phyloP scores from a whole-genome alignment of 30 jellyfish, hydroid and myxozoan species.

The Mastigias papua region DNA sequence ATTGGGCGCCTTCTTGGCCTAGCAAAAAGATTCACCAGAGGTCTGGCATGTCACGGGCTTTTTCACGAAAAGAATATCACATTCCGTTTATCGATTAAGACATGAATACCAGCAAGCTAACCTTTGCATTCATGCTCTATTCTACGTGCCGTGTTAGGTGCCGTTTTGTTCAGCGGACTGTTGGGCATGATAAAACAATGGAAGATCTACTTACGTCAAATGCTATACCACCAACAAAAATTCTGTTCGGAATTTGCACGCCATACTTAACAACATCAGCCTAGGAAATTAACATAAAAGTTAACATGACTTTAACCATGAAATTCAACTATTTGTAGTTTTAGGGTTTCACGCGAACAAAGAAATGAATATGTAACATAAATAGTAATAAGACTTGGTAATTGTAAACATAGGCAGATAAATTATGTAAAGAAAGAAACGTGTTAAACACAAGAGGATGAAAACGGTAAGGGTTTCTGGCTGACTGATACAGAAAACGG shows the following conservation, averaged over 20 bases:
- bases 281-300: conserved; percentile 48
- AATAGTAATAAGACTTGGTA: neutral
- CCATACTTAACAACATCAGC: conserved; percentile 99
- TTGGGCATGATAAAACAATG: conserved; percentile 63
- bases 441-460: neutral
- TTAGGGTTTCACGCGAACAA: neutral
- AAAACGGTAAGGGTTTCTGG: neutral
- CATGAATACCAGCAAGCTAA: neutral
- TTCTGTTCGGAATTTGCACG: conserved; percentile 97
- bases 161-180: neutral
- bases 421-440: neutral
- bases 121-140: neutral
- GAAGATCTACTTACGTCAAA: conserved; percentile 85
- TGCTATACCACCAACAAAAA: conserved; percentile 99
- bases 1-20: conserved; percentile 11
- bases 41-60: neutral
- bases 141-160: conserved; percentile 1
- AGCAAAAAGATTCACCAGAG: neutral
- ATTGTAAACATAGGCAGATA: neutral
- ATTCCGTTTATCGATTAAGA: neutral
- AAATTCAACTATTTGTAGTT: conserved; percentile 2
- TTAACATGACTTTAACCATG: conserved; percentile 49
- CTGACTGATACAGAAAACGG: neutral
- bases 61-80: neutral
- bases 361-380: neutral